phyloP scores from a whole-genome alignment of 1,140 invertebrate genomes.

The Conus ventricosus region DNA sequence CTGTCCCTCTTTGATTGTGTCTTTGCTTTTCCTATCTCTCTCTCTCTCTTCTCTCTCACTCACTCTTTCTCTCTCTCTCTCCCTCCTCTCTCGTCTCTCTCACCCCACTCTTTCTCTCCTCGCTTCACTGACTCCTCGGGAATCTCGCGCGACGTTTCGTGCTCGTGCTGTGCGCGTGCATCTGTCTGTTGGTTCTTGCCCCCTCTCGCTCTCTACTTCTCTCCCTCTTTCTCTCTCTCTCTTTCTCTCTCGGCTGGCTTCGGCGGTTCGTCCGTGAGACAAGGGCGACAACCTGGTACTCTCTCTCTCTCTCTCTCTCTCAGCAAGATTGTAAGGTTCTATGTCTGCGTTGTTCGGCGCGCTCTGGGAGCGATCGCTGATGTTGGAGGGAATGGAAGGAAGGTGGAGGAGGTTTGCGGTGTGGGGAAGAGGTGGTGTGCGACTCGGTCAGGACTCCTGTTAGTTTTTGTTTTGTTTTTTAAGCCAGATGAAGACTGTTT shows the following conservation, averaged over 20 bases:
- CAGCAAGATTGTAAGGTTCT: neutral
- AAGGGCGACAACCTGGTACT: neutral
- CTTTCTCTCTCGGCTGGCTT: neutral
- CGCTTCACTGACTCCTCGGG: too few relatives aligned
- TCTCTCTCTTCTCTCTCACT: too few relatives aligned
- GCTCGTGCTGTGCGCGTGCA: too few relatives aligned
- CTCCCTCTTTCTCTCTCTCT: neutral
- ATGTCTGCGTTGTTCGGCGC: neutral
- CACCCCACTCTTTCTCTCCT: neutral
- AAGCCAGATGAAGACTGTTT: too few relatives aligned
- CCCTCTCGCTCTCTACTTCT: neutral
- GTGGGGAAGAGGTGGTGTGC: neutral
- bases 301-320: neutral
- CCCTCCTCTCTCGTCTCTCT: conserved; percentile 4
- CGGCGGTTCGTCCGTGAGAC: neutral
- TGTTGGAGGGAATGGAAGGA: neutral
- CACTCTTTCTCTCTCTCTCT: too few relatives aligned
- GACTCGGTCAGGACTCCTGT: too few relatives aligned
- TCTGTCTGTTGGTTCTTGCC: too few relatives aligned
- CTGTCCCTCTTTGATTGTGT: neutral
- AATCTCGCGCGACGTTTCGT: too few relatives aligned
- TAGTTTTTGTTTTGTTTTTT: too few relatives aligned
- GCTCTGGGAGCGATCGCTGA: neutral
- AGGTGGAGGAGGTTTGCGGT: neutral
- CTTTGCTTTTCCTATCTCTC: too few relatives aligned